Conservation (phyloP, 2,113 vertebrate genomes). For the Cyanistes caeruleus region DNA sequence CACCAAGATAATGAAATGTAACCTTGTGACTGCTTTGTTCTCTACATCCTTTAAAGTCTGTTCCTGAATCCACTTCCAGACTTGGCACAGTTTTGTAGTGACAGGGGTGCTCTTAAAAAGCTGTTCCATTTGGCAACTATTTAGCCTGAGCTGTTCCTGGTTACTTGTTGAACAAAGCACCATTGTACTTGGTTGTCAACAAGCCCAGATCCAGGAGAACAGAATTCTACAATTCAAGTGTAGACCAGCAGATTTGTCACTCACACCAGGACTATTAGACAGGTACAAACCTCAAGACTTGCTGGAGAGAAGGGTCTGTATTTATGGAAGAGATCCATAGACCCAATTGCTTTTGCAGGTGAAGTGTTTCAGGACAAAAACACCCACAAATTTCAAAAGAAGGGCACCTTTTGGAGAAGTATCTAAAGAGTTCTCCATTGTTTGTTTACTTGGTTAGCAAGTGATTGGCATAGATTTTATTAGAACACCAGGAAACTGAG, state of each 20-base stretch:
- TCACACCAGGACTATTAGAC: not conserved
- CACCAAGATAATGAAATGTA: not conserved
- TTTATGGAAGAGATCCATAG: not conserved
- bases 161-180: constrained; percentile 4
- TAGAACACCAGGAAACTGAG: not conserved
- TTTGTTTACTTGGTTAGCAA: not conserved
- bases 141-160: not conserved
- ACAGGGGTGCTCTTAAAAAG: not conserved
- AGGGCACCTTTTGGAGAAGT: not conserved
- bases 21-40: not conserved
- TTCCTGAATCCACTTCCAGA: not conserved
- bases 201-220: not conserved
- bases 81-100: not conserved
- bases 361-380: not conserved
- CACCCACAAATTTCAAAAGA: not conserved
- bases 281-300: not conserved
- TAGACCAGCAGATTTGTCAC: not conserved
- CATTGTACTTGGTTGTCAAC: not conserved
- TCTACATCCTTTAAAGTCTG: not conserved
- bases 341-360: not conserved
- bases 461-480: not conserved
- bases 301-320: not conserved
- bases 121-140: not conserved
- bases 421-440: not conserved
- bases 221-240: not conserved